phyloP scores from a whole-genome alignment of 2,888 invertebrate genomes.

The Sericinus montela region DNA sequence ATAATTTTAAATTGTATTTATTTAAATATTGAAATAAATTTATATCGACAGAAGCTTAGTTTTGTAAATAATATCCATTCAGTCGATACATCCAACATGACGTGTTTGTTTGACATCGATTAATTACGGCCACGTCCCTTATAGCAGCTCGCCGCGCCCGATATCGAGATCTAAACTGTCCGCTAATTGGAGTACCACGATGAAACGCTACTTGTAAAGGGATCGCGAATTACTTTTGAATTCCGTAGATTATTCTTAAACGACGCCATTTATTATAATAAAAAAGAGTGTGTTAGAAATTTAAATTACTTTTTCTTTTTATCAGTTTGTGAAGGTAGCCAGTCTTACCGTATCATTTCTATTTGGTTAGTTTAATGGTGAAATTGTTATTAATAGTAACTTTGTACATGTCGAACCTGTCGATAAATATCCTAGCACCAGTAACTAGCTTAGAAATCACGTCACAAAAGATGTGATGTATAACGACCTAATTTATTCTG shows the following conservation, averaged over 20 bases:
- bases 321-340: too few species aligned
- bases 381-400: too few species aligned
- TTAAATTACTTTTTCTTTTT: too few species aligned
- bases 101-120: not conserved
- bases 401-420: too few species aligned
- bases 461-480: too few species aligned
- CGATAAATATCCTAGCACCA: too few species aligned
- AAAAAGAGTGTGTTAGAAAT: not conserved
- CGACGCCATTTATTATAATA: not conserved
- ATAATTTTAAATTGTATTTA: too few species aligned
- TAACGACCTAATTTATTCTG: too few species aligned
- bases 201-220: not conserved
- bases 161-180: slow-evolving; percentile 3
- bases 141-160: not conserved
- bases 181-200: slow-evolving; percentile 8
- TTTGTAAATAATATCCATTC: not conserved
- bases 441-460: too few species aligned
- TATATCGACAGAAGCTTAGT: not conserved
- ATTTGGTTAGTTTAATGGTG: too few species aligned
- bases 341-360: too few species aligned
- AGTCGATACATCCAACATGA: slow-evolving; percentile 2
- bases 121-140: slow-evolving; percentile 11
- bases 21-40: too few species aligned
- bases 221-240: not conserved
- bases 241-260: slow-evolving; percentile 1